phyloP scores from a whole-genome alignment of 2,113 vertebrate species.

The Bubo blakistoni region DNA sequence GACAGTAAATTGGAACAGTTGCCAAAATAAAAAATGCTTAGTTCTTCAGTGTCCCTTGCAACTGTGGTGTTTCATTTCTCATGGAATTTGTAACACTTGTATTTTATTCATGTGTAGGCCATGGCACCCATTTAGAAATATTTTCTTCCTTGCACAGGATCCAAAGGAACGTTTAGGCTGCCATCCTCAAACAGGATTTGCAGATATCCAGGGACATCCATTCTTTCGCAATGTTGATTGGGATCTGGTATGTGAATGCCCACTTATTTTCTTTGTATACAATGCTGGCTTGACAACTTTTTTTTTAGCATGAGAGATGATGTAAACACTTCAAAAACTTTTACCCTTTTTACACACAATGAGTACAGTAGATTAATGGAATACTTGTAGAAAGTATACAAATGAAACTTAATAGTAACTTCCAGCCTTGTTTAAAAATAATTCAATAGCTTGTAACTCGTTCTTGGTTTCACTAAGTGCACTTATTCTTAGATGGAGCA shows the following conservation, averaged over 20 bases:
- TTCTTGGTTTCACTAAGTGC: background rate
- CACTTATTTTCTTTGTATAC: background rate
- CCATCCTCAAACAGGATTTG: conserved; percentile 98
- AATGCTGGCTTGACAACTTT: background rate
- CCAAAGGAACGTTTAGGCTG: conserved; percentile 96
- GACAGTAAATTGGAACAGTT: background rate
- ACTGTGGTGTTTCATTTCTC: background rate
- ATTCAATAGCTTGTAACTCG: background rate
- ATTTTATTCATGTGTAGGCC: background rate
- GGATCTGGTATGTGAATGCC: conserved; percentile 86
- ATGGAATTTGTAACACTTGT: background rate
- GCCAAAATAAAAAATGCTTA: background rate
- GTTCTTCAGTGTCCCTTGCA: background rate
- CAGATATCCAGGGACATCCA: conserved; percentile 94
- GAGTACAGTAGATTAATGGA: background rate
- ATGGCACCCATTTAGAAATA: background rate
- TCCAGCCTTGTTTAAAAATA: background rate
- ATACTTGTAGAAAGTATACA: background rate
- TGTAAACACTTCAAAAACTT: background rate
- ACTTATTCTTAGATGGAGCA: conserved; percentile 91
- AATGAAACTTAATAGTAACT: background rate
- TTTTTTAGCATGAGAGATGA: background rate
- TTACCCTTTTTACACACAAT: background rate
- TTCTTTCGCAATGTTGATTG: conserved; percentile 98
- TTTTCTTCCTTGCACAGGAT: conserved; percentile 76